Percentiles rank a stretch among this genome's conserved stretches.
Conservation (phyloP, 1,140 invertebrate genomes). For the Drosophila equinoxialis region DNA sequence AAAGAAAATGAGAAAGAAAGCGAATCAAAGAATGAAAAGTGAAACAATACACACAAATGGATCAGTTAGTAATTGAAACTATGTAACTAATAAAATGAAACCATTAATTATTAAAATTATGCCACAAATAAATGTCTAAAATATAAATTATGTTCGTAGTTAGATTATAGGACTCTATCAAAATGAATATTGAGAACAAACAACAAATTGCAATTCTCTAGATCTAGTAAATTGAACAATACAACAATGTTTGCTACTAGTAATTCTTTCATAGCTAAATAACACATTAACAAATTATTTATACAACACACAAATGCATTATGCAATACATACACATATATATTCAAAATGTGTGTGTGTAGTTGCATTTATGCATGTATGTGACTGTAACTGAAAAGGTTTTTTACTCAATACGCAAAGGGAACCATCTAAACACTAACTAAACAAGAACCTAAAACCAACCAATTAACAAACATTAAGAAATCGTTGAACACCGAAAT, state of each 20-base stretch:
- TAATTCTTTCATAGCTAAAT: conserved; percentile 70
- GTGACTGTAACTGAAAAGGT: conserved; percentile 44
- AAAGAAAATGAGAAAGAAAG: no score
- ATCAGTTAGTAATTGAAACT: conserved; percentile 22
- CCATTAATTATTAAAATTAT: conserved; percentile 22
- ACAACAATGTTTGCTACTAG: conserved; percentile 60
- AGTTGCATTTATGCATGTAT: no score
- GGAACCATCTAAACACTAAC: background rate
- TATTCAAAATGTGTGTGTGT: no score
- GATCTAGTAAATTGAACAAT: conserved; percentile 60
- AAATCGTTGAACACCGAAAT: conserved; percentile 70
- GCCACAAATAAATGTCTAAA: conserved; percentile 66
- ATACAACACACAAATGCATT: background rate
- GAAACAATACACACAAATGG: conserved; percentile 33
- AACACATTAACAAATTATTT: conserved; percentile 51
- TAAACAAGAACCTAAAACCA: conserved; percentile 40
- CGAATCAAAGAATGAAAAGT: conserved; percentile 1
- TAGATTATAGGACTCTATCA: conserved; percentile 57
- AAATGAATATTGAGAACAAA: conserved; percentile 29
- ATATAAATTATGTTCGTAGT: conserved; percentile 62
- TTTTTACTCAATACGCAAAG: conserved; percentile 35
- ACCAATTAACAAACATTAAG: conserved; percentile 23
- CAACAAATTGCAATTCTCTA: conserved; percentile 63
- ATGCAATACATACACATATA: no score
- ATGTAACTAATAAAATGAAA: conserved; percentile 37